Evolutionary conservation across 2,797 vertebrate species (phyloP).

Genomic region (Gymnopithys bicolor): DNA sequence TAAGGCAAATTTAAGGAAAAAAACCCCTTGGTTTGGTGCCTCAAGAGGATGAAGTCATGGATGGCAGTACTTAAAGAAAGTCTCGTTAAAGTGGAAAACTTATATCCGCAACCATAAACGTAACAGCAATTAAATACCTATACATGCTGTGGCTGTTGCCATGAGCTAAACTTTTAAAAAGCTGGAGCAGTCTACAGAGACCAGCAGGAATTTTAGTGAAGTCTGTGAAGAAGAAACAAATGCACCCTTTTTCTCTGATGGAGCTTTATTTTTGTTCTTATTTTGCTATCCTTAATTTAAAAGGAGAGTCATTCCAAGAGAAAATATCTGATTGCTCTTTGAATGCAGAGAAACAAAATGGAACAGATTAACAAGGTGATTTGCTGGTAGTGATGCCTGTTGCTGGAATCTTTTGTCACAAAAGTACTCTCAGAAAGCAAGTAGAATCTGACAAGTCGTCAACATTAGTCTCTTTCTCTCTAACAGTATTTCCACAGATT

Average conservation of each 20-base stretch:
- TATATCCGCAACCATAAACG: not conserved
- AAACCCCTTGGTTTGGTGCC: not conserved
- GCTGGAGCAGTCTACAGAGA: not conserved
- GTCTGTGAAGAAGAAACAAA: not conserved
- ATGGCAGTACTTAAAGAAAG: not conserved
- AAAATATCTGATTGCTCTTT: constrained; percentile 33
- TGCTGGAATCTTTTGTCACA: constrained; percentile 34
- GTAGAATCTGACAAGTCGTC: constrained; percentile 46
- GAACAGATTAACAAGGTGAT: constrained; percentile 36
- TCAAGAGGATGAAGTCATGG: not conserved
- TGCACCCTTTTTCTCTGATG: not conserved
- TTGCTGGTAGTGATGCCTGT: constrained; percentile 22
- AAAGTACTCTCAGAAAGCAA: constrained; percentile 50
- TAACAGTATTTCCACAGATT: constrained; percentile 62
- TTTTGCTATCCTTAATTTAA: constrained; percentile 37
- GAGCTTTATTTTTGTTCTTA: not conserved
- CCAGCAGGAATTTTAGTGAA: constrained; percentile 9
- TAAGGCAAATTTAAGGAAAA: not conserved
- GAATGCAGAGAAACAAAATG: not conserved
- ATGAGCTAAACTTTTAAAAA: not conserved
- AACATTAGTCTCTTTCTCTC: constrained; percentile 45
- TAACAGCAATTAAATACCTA: not conserved
- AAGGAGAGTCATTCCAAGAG: constrained; percentile 3
- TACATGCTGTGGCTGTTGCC: not conserved
- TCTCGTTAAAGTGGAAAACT: not conserved